These are phyloP conservation scores for Oreocharis arfaki DNA, from an alignment of 2,113 vertebrate genomes.

Conservation along the genomic window DNA sequence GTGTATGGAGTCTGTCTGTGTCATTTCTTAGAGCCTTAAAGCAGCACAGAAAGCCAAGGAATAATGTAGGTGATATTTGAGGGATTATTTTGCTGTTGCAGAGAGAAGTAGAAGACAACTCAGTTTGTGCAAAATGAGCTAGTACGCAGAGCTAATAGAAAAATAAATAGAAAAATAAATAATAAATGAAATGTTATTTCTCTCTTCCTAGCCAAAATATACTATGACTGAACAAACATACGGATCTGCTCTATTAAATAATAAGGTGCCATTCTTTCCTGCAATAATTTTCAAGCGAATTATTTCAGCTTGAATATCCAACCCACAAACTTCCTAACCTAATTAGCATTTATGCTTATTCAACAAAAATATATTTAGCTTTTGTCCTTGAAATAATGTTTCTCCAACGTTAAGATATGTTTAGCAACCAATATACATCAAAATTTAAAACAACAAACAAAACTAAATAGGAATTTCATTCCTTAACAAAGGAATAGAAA, in stretches of 20 bases:
- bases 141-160: neutral
- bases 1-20: neutral
- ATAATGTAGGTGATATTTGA: neutral
- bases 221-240: neutral
- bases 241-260: neutral
- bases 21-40: neutral
- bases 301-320: neutral
- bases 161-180: slow-evolving; percentile 17
- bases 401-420: neutral
- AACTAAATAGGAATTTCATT: neutral
- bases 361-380: neutral
- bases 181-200: slow-evolving; percentile 21
- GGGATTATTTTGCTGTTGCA: neutral
- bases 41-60: neutral
- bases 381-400: neutral
- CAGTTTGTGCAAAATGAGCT: neutral
- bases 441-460: neutral
- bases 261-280: neutral
- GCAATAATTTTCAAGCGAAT: neutral
- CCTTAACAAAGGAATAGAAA: neutral
- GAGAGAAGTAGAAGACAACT: neutral
- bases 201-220: neutral
- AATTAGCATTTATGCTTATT: neutral
- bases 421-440: neutral
- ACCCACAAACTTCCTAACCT: neutral